phyloP scores from a whole-genome alignment of 2,797 vertebrate genomes.

The Pipistrellus pygmaeus region DNA sequence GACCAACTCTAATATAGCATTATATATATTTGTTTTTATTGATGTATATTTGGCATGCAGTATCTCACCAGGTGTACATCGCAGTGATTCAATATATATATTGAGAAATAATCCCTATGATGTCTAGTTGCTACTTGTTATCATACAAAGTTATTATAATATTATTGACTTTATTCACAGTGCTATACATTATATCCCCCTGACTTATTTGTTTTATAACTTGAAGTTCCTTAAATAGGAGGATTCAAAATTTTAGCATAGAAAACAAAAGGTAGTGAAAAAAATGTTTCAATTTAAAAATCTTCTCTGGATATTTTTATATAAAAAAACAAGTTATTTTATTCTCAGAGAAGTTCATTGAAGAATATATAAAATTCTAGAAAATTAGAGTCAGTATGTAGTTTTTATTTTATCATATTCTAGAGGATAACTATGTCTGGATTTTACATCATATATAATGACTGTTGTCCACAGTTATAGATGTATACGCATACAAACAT shows the following conservation, averaged over 20 bases:
- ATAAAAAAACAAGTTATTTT: not conserved
- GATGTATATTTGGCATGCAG: not conserved
- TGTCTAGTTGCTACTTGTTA: not conserved
- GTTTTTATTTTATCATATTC: not conserved
- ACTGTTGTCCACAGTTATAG: not conserved
- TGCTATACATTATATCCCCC: not conserved
- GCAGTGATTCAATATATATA: not conserved
- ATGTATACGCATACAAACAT: not conserved
- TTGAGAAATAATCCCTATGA: not conserved
- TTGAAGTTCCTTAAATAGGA: not conserved
- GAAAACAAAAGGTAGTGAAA: not conserved
- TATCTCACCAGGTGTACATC: not conserved
- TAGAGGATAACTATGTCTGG: not conserved
- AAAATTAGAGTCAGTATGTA: not conserved
- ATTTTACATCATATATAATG: not conserved
- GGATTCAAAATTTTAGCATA: not conserved
- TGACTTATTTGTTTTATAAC: not conserved
- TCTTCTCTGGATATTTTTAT: not conserved
- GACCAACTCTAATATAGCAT: not conserved
- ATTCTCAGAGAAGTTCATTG: not conserved
- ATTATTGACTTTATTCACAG: not conserved
- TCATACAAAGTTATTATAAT: not conserved
- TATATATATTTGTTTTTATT: no score
- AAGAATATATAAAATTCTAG: not conserved
- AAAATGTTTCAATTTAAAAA: not conserved